phyloP scores from a whole-genome alignment of 2,797 vertebrate species.

The Bucorvus abyssinicus region DNA sequence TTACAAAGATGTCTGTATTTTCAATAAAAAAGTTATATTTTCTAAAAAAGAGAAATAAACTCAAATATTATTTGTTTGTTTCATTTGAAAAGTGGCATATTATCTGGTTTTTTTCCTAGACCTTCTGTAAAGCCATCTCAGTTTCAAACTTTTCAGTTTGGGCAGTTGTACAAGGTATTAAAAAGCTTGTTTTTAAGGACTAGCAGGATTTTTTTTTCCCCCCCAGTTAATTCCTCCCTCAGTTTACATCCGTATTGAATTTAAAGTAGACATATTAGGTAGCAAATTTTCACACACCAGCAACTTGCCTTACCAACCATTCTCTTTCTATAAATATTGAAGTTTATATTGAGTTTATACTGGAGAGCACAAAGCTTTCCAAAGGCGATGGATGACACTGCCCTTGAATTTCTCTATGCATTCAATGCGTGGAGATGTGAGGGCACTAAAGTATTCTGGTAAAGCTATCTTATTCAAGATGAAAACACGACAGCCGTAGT shows the following conservation, averaged over 20 bases:
- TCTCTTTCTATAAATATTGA: neutral
- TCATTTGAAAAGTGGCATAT: neutral
- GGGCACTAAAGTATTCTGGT: neutral
- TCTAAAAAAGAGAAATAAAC: neutral
- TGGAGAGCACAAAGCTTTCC: neutral
- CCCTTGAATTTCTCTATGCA: neutral
- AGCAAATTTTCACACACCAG: neutral
- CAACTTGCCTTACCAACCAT: neutral
- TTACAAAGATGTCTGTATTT: neutral
- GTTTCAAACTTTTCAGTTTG: neutral
- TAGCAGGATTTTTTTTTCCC: neutral
- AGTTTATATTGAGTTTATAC: neutral
- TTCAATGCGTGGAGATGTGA: neutral
- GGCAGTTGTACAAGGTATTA: neutral
- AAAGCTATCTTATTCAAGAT: neutral
- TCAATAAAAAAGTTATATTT: neutral
- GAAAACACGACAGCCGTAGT: neutral
- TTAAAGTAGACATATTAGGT: neutral
- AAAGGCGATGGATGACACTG: neutral
- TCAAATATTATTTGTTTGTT: neutral
- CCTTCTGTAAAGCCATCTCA: neutral
- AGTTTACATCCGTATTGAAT: neutral
- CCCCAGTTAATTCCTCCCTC: neutral
- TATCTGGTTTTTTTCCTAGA: neutral
- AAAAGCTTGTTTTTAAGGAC: neutral